Base-by-base conservation (phyloP, 37 sponge, comb jelly and placozoan species). In the Haliclona indistincta region DNA sequence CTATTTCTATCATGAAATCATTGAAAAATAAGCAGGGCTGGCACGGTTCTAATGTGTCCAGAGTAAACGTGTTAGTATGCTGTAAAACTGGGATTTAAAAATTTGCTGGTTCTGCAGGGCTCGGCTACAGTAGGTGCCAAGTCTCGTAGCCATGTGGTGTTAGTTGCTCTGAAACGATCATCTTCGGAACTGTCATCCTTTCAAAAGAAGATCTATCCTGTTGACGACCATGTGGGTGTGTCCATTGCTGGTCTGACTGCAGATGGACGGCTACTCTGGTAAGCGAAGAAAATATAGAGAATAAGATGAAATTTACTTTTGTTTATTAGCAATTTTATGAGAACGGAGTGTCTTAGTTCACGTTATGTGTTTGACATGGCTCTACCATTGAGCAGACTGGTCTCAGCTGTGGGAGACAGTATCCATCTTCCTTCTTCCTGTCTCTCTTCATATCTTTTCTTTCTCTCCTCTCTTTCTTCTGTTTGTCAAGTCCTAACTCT, bases 281-380 rank as follows among this genome's bases (percentile, higher is more conserved):
- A 32, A 0, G 74, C 13, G 49, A 15, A 17, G 11, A 19, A 49
- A 49, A 49, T 49, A 49, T 11, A 17, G 15, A 19, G 43, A 39
- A 41, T 63, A 63, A 63, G 15, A 33, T 22, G 11, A 63, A 22
- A 17, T 68, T 25, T 22, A 3, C 28, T 64, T 35, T 58, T 35
- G 38, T 30, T 65, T 22, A 67, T 33, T 64, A 95, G 96, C 64
- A 95, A 93, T 63, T 98, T 98, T 56, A 95, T 98, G 96, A 76
- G 99, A 42, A 95, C 96, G 0, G 99, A 98, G 63, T 92, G 96
- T 84, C 80, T 98, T 40, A 95, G 95, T 70, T 87, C 87, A 25
- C 71, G 89, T 20, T 98, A 68, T 56, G 69, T 85, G 4, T 89
- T 78, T 70, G 70, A 84, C 36, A 43, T 60, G 25, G 81, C 88